phyloP scores from a whole-genome alignment of 2,888 invertebrate genomes.

The Mycogona germanica region DNA sequence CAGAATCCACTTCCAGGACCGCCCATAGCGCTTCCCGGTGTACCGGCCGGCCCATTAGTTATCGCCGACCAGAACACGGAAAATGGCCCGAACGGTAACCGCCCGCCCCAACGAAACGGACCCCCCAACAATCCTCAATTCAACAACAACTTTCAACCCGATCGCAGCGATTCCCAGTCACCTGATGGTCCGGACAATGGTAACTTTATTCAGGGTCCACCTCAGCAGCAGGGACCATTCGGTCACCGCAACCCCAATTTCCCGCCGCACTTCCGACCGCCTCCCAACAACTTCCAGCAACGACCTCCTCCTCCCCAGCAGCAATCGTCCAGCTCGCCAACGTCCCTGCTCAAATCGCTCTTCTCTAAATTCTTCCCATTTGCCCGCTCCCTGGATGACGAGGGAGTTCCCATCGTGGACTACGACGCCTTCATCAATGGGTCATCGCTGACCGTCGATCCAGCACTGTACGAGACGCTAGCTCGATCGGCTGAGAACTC shows the following conservation, averaged over 20 bases:
- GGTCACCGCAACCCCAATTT: background rate
- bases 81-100: background rate
- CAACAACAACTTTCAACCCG: background rate
- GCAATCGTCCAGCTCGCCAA: background rate
- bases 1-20: slow-evolving; percentile 8
- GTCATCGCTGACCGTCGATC: background rate
- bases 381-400: slow-evolving; percentile 1
- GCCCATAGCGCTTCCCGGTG: slow-evolving; percentile 5
- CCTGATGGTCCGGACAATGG: too few relatives aligned
- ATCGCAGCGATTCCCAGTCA: background rate
- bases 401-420: background rate
- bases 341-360: slow-evolving; percentile 6
- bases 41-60: background rate
- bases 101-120: background rate
- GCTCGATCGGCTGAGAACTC: background rate
- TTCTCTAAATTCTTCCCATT: slow-evolving; percentile 9
- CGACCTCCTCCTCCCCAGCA: background rate
- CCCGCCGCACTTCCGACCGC: background rate
- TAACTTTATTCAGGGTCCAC: background rate
- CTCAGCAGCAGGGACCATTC: background rate
- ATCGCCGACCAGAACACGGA: background rate
- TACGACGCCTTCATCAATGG: background rate
- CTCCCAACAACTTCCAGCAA: background rate
- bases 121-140: background rate
- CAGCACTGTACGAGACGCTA: background rate